phyloP scores from a whole-genome alignment of 2,888 invertebrate species.

The Watsonalla binaria region DNA sequence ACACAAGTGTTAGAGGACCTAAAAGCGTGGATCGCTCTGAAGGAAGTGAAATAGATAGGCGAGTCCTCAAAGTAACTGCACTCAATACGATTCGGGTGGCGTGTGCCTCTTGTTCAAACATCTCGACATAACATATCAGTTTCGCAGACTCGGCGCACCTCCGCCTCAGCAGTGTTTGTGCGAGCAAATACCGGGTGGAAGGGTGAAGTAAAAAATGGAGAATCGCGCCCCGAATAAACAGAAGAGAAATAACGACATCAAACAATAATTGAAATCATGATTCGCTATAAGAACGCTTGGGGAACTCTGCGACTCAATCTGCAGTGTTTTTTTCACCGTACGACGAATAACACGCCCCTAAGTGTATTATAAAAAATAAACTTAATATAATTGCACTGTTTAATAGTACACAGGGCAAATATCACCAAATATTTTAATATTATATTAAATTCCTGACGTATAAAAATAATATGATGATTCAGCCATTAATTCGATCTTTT shows the following conservation, averaged over 20 bases:
- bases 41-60: slow-evolving; percentile 21
- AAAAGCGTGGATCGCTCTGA: slow-evolving; percentile 13
- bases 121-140: slow-evolving; percentile 65
- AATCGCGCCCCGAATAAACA: slow-evolving; percentile 70
- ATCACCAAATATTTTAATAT: too few relatives aligned
- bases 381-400: too few relatives aligned
- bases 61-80: slow-evolving; percentile 50
- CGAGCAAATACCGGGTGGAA: slow-evolving; percentile 58
- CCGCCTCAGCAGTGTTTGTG: slow-evolving; percentile 46
- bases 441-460: too few relatives aligned
- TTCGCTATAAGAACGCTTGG: slow-evolving; percentile 31
- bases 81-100: slow-evolving; percentile 55
- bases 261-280: slow-evolving; percentile 77
- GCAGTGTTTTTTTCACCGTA: slow-evolving; percentile 28
- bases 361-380: too few relatives aligned
- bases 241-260: slow-evolving; percentile 73
- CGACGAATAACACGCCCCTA: neutral
- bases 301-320: slow-evolving; percentile 33
- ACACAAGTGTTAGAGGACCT: neutral
- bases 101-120: slow-evolving; percentile 57
- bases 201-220: slow-evolving; percentile 68
- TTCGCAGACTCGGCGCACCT: slow-evolving; percentile 57
- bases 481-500: too few relatives aligned
- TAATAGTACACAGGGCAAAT: too few relatives aligned
- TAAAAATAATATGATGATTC: too few relatives aligned